A percentile compares a stretch with the other conserved stretches of the same genome.
Evolutionary conservation across 1,140 invertebrate genomes (phyloP).

Genomic region (Rhagoletis pomonella): DNA sequence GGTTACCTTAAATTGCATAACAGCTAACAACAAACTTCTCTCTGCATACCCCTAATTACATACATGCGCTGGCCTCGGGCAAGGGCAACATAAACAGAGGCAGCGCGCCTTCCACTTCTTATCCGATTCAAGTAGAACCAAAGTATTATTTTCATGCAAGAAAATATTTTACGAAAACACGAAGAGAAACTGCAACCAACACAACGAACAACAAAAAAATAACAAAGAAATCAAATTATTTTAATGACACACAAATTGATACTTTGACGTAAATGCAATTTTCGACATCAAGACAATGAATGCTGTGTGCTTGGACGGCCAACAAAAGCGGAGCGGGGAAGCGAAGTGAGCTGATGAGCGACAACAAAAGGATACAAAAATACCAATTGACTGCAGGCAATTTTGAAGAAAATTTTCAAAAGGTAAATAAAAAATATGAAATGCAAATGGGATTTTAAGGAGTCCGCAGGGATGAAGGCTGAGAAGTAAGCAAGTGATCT

Average conservation of each 20-base stretch:
- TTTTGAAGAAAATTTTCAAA: slow-evolving; percentile 41
- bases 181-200: neutral
- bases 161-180: neutral
- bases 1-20: too few species aligned
- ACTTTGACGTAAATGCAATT: slow-evolving; percentile 51
- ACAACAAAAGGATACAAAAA: slow-evolving; percentile 37
- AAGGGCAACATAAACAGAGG: neutral
- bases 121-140: neutral
- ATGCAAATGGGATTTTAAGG: slow-evolving; percentile 46
- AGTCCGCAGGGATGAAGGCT: neutral
- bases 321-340: slow-evolving; percentile 8
- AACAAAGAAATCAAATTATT: slow-evolving; percentile 52
- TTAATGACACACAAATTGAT: slow-evolving; percentile 52
- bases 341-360: neutral
- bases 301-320: neutral
- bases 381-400: slow-evolving; percentile 46
- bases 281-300: slow-evolving; percentile 45
- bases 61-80: neutral
- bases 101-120: neutral
- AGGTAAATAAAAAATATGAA: slow-evolving; percentile 20
- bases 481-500: neutral
- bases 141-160: slow-evolving; percentile 20
- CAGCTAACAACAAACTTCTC: neutral
- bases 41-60: neutral
- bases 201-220: neutral